Conservation (phyloP, 2,888 invertebrate genomes). For the Scaptomyza caliginosa region DNA sequence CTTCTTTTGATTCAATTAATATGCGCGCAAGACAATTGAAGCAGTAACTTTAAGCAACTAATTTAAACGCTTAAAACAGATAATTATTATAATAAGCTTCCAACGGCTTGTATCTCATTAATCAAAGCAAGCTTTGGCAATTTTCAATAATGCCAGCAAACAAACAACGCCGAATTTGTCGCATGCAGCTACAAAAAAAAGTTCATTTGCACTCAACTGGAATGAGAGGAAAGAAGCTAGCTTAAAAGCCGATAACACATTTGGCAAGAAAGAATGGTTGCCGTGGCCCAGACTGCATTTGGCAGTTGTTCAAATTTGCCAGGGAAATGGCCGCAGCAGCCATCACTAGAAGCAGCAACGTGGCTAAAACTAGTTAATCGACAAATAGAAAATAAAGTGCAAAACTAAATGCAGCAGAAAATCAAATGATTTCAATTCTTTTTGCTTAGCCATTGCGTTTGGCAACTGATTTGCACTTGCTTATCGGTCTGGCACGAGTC, state of each 20-base stretch:
- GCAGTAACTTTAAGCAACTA: conserved; percentile 14
- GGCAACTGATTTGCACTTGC: conserved; percentile 76
- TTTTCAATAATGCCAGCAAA: conserved; percentile 34
- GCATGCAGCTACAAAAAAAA: conserved; percentile 33
- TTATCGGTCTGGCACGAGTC: conserved; percentile 59
- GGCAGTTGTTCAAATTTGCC: conserved; percentile 63
- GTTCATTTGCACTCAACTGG: conserved; percentile 66
- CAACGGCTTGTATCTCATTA: conserved; percentile 5
- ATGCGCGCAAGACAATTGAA: conserved; percentile 43
- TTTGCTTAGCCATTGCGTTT: conserved; percentile 27
- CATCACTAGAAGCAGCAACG: neutral
- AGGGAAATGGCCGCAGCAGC: conserved; percentile 33
- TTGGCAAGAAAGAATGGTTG: conserved; percentile 60
- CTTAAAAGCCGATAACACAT: conserved; percentile 56
- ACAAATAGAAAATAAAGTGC: conserved; percentile 40
- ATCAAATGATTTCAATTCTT: conserved; percentile 63
- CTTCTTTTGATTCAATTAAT: conserved; percentile 72
- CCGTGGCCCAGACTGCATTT: conserved; percentile 28
- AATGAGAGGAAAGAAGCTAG: conserved; percentile 20
- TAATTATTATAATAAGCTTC: too few relatives aligned
- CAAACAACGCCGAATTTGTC: conserved; percentile 18
- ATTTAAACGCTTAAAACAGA: too few relatives aligned
- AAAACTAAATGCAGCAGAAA: conserved; percentile 67
- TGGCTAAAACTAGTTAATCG: conserved; percentile 69
- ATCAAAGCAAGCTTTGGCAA: conserved; percentile 14